Base-by-base conservation (phyloP, 30 jellyfish, hydroid and myxozoan species). In the Pseudorhiza aurosa region DNA sequence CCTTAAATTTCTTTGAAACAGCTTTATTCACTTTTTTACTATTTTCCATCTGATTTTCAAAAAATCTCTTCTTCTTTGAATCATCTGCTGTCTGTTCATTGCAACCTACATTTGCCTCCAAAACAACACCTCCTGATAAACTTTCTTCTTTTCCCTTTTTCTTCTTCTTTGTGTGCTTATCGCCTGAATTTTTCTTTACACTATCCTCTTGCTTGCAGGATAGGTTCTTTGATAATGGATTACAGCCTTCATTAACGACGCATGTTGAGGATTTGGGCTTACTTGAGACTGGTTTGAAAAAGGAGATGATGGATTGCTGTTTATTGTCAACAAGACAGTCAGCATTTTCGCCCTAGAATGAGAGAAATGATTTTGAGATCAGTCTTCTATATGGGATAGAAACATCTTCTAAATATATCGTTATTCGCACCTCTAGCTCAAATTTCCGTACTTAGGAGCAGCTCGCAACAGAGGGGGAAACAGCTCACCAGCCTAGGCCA, bases 271-370 rank as follows among this genome's bases (percentile, higher is more conserved):
- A n/a, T n/a, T n/a, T n/a, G n/a, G n/a, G n/a, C n/a, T 33, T 64
- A 7, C 50, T 30, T 19, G 44, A 19, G 4, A 73, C 46, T 53
- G 77, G 84, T 50, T 80, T 80, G 59, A 80, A 80, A 68, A 80
- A 80, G 9, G 91, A 63, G 40, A 64, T 58, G 40, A 80, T 80
- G 2, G 91, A 80, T 24, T 29, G 55, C 58, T 80, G 91, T 26
- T 60, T 80, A 15, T 36, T 22, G 40, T 51, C 77, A 31, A 55
- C 71, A 11, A 28, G 63, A 62, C 42, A 17, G 42, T 42, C 59
- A 29, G 30, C 91, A 15, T 80, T 77, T 40, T 65, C 85, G 74
- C 4, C 22, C 67, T 53, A 53, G 19, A 46, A 42, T 25, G 27
- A 47, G 7, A n/a, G 8, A 50, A 25, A 25, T 27, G 31, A 29